Evolutionary conservation across 2,797 vertebrate genomes (phyloP), one percentile per base, ranked within the genome.

Genomic region (Rhinogobio ventralis): DNA sequence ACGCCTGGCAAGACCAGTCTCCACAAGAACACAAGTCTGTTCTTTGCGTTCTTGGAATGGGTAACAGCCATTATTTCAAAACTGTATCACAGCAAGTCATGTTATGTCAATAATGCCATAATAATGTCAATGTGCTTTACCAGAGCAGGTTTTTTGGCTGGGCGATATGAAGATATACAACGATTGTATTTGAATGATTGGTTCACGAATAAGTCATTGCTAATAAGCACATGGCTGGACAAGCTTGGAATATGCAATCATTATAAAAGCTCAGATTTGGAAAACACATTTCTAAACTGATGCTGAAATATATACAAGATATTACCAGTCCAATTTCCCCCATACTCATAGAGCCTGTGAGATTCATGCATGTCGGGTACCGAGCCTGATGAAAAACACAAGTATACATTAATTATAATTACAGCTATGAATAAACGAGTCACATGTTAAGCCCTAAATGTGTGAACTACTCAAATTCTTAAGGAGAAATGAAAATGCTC

Each of bases 331-430:
- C 49, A 81, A 86, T 93, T 91, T 86, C 87, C 86, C 86, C 60
- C 81, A 85, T 79, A 69, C 83, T 85, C 75, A 79, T 39, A 74
- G 0, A 86, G 90, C 66, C 64, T 88, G 86, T 88, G 82, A 90
- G 90, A 88, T 67, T 83, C 87, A 82, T 5, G 42, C 86, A 86
- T 90, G 86, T 88, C 81, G 76, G 89, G 82, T 82, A 83, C 89
- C 85, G 3, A 13, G n/a, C n/a, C 57, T 62, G 53, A 76, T 91
- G 88, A 85, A 91, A 92, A 91, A 87, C 89, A 84, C 84, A 87
- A 73, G 86, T 86, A 89, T 91, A 86, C 88, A 89, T 91, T 94
- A 92, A 94, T 91, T 94, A 90, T 89, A 23, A 33, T 84, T 20
- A 78, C 68, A 45, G 73, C 83, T 81, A 84, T 53, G 88, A 89